Evolutionary conservation across 1,140 invertebrate species (phyloP).

Genomic region (Diabrotica virgifera): DNA sequence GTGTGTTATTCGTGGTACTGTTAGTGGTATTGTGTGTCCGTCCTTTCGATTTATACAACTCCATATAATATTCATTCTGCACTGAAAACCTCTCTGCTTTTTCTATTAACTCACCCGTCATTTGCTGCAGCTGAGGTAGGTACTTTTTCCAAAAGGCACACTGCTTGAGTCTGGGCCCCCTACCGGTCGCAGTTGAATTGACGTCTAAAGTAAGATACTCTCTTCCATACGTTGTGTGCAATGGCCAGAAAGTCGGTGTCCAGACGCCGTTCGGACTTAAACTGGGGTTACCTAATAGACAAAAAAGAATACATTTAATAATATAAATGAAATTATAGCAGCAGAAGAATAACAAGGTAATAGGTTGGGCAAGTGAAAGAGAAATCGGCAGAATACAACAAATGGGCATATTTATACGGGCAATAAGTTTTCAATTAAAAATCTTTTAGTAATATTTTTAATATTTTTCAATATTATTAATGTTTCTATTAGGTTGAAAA

Average conservation of each 20-base stretch:
- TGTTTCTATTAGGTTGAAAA: too few species aligned
- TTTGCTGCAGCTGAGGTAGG: slow-evolving; percentile 80
- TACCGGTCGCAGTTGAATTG: slow-evolving; percentile 76
- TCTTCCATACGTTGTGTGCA: slow-evolving; percentile 75
- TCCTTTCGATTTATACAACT: neutral
- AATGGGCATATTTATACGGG: too few species aligned
- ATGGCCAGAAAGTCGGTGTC: slow-evolving; percentile 77
- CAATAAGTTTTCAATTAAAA: too few species aligned
- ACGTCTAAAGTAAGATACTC: slow-evolving; percentile 83
- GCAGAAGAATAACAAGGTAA: too few species aligned
- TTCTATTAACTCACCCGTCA: slow-evolving; percentile 60
- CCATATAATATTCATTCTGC: neutral
- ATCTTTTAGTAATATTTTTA: too few species aligned
- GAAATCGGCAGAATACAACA: too few species aligned
- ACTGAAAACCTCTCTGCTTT: neutral
- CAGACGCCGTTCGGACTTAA: slow-evolving; percentile 62
- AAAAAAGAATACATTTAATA: neutral
- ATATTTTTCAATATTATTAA: too few species aligned
- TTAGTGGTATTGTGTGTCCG: neutral
- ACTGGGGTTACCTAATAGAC: slow-evolving; percentile 57
- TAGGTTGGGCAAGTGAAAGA: too few species aligned
- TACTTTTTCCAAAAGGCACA: slow-evolving; percentile 97
- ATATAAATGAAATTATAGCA: too few species aligned
- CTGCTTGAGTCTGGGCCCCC: slow-evolving; percentile 82
- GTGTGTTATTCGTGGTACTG: neutral